Evolutionary conservation across 2,888 invertebrate species (phyloP).

Genomic region (Hoplodrina blanda): DNA sequence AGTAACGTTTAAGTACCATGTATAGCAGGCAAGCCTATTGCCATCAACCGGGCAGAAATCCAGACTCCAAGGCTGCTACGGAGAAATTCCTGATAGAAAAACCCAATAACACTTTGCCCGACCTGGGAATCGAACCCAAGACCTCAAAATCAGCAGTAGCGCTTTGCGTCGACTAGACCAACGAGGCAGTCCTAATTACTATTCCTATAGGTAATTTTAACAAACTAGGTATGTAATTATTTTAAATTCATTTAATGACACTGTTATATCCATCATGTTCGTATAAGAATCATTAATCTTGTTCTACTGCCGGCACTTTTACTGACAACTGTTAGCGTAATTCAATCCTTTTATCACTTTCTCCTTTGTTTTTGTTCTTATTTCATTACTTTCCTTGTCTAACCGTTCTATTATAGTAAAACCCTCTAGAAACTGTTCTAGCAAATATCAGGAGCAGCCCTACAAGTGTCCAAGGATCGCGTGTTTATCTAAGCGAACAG

Average conservation of each 20-base stretch:
- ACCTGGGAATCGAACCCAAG: too few relatives aligned
- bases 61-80: too few relatives aligned
- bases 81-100: too few relatives aligned
- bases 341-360: slow-evolving; percentile 35
- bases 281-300: slow-evolving; percentile 16
- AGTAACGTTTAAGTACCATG: too few relatives aligned
- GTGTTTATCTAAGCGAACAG: slow-evolving; percentile 68
- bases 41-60: too few relatives aligned
- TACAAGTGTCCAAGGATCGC: slow-evolving; percentile 57
- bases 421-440: background rate
- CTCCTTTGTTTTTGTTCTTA: background rate
- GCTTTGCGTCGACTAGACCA: too few relatives aligned
- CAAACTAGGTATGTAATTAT: too few relatives aligned
- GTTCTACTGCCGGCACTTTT: background rate
- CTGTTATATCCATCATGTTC: background rate
- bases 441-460: slow-evolving; percentile 45
- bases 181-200: too few relatives aligned
- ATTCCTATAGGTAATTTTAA: too few relatives aligned
- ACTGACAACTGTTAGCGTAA: background rate
- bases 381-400: background rate
- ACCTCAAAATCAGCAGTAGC: too few relatives aligned
- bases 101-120: too few relatives aligned
- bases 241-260: background rate
- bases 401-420: background rate
- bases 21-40: too few relatives aligned